Conservation (phyloP, 2,113 vertebrate genomes). For the Jacana jacana region DNA sequence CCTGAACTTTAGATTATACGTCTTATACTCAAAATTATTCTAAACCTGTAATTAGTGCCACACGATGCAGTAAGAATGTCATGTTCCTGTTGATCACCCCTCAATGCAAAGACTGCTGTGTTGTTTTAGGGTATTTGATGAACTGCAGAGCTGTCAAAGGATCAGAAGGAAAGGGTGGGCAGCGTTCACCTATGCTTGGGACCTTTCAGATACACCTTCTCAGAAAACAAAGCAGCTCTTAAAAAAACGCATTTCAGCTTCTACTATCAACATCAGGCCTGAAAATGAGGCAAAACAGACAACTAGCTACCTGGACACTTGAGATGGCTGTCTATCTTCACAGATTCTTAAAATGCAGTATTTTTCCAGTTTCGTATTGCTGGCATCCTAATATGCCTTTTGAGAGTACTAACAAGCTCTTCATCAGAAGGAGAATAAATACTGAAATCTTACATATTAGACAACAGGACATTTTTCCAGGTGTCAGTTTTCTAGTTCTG, state of each 20-base stretch:
- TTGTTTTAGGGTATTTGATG: background rate
- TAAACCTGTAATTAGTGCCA: background rate
- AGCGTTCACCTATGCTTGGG: background rate
- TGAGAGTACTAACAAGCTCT: background rate
- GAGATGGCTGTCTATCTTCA: background rate
- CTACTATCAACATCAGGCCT: background rate
- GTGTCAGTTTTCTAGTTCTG: background rate
- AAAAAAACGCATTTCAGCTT: background rate
- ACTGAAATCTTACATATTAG: background rate
- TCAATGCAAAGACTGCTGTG: background rate
- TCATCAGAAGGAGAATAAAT: background rate
- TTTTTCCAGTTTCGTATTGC: background rate
- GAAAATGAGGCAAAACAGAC: background rate
- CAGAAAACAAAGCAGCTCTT: background rate
- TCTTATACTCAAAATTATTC: background rate
- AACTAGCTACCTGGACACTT: no score
- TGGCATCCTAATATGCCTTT: background rate
- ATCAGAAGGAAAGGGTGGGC: background rate
- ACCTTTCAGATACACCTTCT: background rate
- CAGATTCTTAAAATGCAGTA: background rate
- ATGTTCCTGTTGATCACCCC: background rate
- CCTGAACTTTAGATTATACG: background rate
- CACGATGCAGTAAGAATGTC: background rate
- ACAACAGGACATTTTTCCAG: background rate
- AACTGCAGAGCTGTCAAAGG: background rate